Percentiles rank a stretch among this genome's conserved stretches.
Conservation (phyloP, 2,888 invertebrate genomes). For the Seira musarum region DNA sequence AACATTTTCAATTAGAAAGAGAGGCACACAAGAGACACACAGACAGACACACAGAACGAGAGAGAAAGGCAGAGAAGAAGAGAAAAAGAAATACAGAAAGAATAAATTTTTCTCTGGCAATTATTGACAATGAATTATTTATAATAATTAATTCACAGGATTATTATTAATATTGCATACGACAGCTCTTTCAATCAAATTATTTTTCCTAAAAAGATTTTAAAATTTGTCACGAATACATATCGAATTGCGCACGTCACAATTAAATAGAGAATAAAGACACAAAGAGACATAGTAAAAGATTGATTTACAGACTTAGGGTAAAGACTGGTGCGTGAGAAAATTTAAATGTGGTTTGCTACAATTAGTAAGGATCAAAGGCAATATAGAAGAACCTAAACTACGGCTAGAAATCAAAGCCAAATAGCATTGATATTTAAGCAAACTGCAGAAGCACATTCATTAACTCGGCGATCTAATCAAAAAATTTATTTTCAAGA, state of each 20-base stretch:
- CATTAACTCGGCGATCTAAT: too few relatives aligned
- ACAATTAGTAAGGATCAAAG: too few relatives aligned
- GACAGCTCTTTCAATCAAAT: not conserved
- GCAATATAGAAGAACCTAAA: too few relatives aligned
- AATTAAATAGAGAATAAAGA: too few relatives aligned
- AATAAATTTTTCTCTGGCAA: not conserved
- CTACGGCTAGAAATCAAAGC: too few relatives aligned
- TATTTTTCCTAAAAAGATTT: not conserved
- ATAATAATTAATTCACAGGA: not conserved
- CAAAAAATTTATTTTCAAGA: too few relatives aligned
- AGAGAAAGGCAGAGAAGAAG: not conserved
- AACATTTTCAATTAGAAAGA: constrained; percentile 27
- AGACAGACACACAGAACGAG: constrained; percentile 23
- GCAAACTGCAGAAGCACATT: too few relatives aligned
- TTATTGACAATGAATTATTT: not conserved
- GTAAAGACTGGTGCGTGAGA: too few relatives aligned
- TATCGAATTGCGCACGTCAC: not conserved
- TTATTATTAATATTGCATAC: not conserved
- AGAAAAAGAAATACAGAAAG: not conserved
- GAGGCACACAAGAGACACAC: constrained; percentile 48
- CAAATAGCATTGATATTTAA: too few relatives aligned
- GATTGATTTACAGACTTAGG: too few relatives aligned
- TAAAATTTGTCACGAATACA: not conserved
- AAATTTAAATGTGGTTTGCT: too few relatives aligned
- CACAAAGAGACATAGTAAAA: too few relatives aligned